Percentiles rank a stretch among this genome's conserved stretches.
phyloP scores from a whole-genome alignment of 2,888 invertebrate species.

The Tillus elongatus region DNA sequence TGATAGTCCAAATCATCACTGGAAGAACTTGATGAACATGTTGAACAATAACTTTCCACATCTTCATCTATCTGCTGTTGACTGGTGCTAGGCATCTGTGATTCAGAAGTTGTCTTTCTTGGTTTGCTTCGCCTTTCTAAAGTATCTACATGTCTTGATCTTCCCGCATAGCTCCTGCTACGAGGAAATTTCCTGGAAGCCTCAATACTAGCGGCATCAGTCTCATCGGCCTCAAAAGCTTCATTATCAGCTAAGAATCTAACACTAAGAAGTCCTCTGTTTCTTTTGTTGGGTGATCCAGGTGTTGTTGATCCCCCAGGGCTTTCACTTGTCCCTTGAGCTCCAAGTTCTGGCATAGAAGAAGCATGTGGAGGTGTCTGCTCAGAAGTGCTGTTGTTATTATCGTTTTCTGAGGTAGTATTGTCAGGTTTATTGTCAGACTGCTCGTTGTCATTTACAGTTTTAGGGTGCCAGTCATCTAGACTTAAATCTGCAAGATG shows the following conservation, averaged over 20 bases:
- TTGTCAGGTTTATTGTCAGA: conserved; percentile 32
- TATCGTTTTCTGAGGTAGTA: conserved; percentile 27
- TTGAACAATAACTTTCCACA: conserved; percentile 76
- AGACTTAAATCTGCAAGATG: conserved; percentile 50
- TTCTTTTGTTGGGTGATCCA: conserved; percentile 37
- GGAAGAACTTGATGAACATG: conserved; percentile 77
- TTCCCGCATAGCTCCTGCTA: conserved; percentile 47
- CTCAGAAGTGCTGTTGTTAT: conserved; percentile 23
- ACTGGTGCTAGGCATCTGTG: conserved; percentile 31
- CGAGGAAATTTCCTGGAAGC: conserved; percentile 40
- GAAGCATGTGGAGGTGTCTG: conserved; percentile 44
- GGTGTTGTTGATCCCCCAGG: conserved; percentile 32
- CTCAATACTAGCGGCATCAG: conserved; percentile 34
- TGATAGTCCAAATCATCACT: conserved; percentile 84
- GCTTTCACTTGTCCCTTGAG: conserved; percentile 32
- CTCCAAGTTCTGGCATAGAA: conserved; percentile 55
- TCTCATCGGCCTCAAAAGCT: conserved; percentile 41
- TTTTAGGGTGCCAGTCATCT: conserved; percentile 47
- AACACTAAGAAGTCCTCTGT: conserved; percentile 42
- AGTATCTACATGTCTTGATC: conserved; percentile 37
- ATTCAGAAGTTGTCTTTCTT: conserved; percentile 35
- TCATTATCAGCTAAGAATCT: conserved; percentile 48
- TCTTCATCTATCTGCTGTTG: conserved; percentile 48
- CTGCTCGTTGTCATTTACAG: conserved; percentile 25
- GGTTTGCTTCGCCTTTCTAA: conserved; percentile 28